A percentile compares a stretch with the other conserved stretches of the same genome.
Conservation (phyloP, 2,888 invertebrate species). For the Leptopilina syphax region DNA sequence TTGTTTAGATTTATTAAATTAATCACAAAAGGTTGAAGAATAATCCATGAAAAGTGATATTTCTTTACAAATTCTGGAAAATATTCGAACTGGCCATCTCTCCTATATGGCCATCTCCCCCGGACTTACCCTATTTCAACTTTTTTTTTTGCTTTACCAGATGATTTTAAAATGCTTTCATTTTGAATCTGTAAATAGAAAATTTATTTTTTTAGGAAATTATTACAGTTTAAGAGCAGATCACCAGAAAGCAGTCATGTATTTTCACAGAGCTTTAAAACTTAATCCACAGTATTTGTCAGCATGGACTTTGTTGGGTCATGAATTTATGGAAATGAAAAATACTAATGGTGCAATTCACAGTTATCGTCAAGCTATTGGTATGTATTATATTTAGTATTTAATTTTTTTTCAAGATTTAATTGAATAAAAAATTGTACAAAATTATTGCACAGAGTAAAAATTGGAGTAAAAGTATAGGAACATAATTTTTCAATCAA, state of each 20-base stretch:
- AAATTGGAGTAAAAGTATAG: too few species aligned
- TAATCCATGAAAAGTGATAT: too few species aligned
- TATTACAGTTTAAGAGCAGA: slow-evolving; percentile 97
- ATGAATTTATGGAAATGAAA: slow-evolving; percentile 99
- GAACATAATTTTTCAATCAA: too few species aligned
- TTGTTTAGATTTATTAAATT: too few species aligned
- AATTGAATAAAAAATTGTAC: too few species aligned
- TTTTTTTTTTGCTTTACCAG: not conserved
- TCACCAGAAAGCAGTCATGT: slow-evolving; percentile 98
- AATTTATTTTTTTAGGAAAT: slow-evolving; percentile 83
- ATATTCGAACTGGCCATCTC: too few species aligned
- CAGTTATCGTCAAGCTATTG: slow-evolving; percentile 97
- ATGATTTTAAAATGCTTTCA: too few species aligned
- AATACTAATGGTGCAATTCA: slow-evolving; percentile 99
- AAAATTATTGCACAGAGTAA: too few species aligned
- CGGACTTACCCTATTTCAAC: too few species aligned
- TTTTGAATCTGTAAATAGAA: not conserved
- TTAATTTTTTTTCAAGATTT: not conserved
- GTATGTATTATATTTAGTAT: slow-evolving; percentile 77
- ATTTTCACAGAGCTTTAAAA: slow-evolving; percentile 96
- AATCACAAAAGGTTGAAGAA: too few species aligned
- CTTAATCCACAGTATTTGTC: slow-evolving; percentile 95
- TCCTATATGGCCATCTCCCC: too few species aligned
- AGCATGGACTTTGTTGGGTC: slow-evolving; percentile 99
- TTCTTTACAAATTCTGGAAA: too few species aligned